A percentile compares a stretch with the other conserved stretches of the same genome.
Evolutionary conservation across 2,888 invertebrate genomes (phyloP).

Genomic region (Arrhopalites spinosus): DNA sequence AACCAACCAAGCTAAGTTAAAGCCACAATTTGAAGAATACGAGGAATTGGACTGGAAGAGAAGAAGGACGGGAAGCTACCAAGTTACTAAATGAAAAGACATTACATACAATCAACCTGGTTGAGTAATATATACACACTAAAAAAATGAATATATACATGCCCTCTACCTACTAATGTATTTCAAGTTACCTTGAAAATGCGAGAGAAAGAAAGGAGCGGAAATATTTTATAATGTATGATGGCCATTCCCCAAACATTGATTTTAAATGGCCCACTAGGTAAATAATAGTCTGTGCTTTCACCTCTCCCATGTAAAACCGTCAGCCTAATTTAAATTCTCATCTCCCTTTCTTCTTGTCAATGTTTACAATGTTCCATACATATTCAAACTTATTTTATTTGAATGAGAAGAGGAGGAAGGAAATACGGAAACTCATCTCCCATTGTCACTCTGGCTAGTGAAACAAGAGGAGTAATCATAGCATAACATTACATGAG

Average conservation of each 20-base stretch:
- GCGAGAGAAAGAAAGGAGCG: not conserved
- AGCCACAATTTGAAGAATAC: too few relatives aligned
- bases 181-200: not conserved
- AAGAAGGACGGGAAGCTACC: too few relatives aligned
- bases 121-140: too few relatives aligned
- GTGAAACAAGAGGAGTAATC: too few relatives aligned
- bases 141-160: too few relatives aligned
- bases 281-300: not conserved
- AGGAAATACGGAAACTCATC: not conserved
- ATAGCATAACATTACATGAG: too few relatives aligned
- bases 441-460: not conserved
- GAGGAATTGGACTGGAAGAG: too few relatives aligned
- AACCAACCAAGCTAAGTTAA: too few relatives aligned
- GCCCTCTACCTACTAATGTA: not conserved
- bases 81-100: too few relatives aligned
- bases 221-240: not conserved
- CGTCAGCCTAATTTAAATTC: not conserved
- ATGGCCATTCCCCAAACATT: constrained; percentile 11
- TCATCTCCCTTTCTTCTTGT: not conserved
- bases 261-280: constrained; percentile 3
- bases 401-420: not conserved
- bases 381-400: not conserved
- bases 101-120: too few relatives aligned
- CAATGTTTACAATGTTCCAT: not conserved
- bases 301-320: not conserved